These are phyloP conservation scores for Labroides dimidiatus DNA, from an alignment of 2,797 vertebrate genomes.

Conservation along the genomic window DNA sequence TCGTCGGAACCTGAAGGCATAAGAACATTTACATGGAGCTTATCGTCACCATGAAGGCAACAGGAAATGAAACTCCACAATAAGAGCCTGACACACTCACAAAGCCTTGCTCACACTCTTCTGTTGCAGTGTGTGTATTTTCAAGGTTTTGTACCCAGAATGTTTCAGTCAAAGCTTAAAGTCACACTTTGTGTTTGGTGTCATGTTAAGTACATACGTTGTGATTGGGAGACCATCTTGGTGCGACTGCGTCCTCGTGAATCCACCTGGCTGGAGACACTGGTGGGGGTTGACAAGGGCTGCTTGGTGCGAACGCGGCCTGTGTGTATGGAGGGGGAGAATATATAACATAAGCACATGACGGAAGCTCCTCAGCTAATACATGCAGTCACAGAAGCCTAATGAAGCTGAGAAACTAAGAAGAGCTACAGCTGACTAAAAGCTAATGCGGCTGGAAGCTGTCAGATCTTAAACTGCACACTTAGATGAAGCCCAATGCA, in stretches of 20 bases:
- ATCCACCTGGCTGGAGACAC: conserved; percentile 89
- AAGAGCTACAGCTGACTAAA: conserved; percentile 42
- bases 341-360: not conserved
- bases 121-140: conserved; percentile 6
- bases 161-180: conserved; percentile 6
- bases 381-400: conserved; percentile 12
- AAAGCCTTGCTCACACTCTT: conserved; percentile 23
- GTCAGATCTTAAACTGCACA: conserved; percentile 23
- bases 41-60: conserved; percentile 75
- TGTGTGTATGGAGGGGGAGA: conserved; percentile 54
- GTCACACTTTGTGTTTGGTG: not conserved
- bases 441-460: conserved; percentile 42
- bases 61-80: conserved; percentile 66
- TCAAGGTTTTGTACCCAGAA: not conserved
- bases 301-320: conserved; percentile 92
- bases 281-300: conserved; percentile 85
- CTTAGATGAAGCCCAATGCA: conserved; percentile 21
- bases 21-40: conserved; percentile 85
- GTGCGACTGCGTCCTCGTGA: conserved; percentile 94
- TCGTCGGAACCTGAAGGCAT: conserved; percentile 98
- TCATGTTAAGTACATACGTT: conserved; percentile 88
- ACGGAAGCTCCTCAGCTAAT: not conserved
- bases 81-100: conserved; percentile 39
- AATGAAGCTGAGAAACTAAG: conserved; percentile 36
- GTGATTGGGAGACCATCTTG: conserved; percentile 97